Percentiles rank a stretch among this genome's conserved stretches.
Conservation (phyloP, 2,888 invertebrate species). For the Mantis religiosa region DNA sequence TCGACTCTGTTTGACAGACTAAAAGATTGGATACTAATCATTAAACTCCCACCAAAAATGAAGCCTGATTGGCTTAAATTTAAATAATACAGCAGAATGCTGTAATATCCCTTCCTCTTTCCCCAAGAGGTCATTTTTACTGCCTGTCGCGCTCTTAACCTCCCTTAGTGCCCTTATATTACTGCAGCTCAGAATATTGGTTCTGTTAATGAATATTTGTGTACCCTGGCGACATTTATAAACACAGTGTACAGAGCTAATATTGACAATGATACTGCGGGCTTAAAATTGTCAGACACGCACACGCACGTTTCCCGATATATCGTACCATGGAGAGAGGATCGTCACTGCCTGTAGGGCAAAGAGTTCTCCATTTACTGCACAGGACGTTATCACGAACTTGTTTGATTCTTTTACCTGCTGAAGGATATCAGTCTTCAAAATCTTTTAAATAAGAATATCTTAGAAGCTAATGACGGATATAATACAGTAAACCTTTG, state of each 20-base stretch:
- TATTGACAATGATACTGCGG: not conserved
- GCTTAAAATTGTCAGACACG: not conserved
- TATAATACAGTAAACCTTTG: no score
- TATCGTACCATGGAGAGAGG: not conserved
- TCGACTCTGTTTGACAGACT: no score
- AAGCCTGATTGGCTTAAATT: not conserved
- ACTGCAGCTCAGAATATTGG: not conserved
- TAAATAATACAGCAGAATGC: not conserved
- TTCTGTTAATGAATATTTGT: constrained; percentile 14
- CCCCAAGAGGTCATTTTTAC: not conserved
- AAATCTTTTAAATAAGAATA: no score
- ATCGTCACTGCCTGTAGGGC: not conserved
- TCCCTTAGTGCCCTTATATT: not conserved
- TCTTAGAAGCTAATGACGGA: no score
- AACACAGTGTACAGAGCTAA: not conserved
- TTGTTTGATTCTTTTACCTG: not conserved
- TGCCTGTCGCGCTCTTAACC: not conserved
- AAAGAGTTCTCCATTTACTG: not conserved
- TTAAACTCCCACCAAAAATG: not conserved
- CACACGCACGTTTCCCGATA: not conserved
- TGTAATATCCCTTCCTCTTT: not conserved
- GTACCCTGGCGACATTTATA: not conserved
- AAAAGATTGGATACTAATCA: no score
- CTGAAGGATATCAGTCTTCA: no score
- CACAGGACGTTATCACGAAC: not conserved